Base-by-base conservation (phyloP, 2,113 vertebrate genomes). In the Coptodon rendalli region DNA sequence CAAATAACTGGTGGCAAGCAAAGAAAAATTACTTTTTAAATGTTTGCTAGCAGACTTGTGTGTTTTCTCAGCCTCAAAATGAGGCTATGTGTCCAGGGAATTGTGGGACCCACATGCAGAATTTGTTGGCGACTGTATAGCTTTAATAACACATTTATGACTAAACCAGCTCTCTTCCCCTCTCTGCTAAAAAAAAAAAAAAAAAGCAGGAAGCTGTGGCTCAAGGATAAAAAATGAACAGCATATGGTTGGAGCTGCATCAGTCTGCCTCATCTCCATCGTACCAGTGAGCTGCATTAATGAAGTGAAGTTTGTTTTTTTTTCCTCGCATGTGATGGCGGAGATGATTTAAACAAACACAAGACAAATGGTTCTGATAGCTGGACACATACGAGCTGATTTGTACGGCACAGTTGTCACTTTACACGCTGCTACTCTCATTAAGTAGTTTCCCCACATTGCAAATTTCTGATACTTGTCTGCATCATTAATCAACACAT, bases 191-290 rank as follows among this genome's bases (percentile, higher is more conserved):
- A 76, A 76, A 27, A 19, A 27, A 71, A 52, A 27, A 24, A 31
- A 43, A 45, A 43, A 50, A 56, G 87, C 68, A 86, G 92, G 83
- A 90, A 87, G 80, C 88, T 83, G 63, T 27, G 80, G 85, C 87
- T 84, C 45, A 31, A 40, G 57, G 63, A 89, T 71, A 89, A 83
- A 86, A 80, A 79, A 89, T 79, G 24, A 91, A 61, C 29, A 82
- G 59, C 93, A 92, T 86, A 88, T 91, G 90, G 88, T 87, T 87
- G 84, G 87, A 87, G n/a, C 85, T 63, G 84, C 54, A 31, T 90
- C 78, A 89, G 82, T 88, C 82, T 87, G 66, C 54, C 80, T 90
- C 87, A 73, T 84, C 80, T 84, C 56, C 14, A 29, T 79, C 24
- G 10, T 31, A 13, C 43, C 82, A 81, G 43, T 82, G 85, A 80